Evolutionary conservation across 1,140 invertebrate species (phyloP), one percentile per base, ranked within the genome.

Genomic region (Pogonus chalceus): DNA sequence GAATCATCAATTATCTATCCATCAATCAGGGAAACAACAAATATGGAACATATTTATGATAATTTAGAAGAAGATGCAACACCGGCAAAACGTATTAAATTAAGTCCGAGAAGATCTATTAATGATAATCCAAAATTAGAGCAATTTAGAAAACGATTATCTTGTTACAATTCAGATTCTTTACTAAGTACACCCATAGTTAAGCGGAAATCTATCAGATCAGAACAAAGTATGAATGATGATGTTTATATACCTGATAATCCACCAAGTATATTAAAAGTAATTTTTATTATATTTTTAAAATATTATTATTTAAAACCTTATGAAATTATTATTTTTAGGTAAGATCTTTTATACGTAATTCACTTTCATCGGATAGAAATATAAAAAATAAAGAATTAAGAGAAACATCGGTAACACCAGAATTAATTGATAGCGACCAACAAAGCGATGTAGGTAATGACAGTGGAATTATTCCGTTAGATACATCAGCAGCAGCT

Each of bases 201-300:
- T 10, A 62, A 58, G 58, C 52, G 64, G 10, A 65, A 63, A 39
- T 53, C 24, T 37, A 43, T 54, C 10, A 55, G 43, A 49, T 48
- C 43, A 35, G 18, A 7, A 12, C 18, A 21, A 48, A n/a, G 31
- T 37, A 2, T 20, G 1, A 24, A 22, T 20, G 16, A 18, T 49
- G 35, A 60, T 4, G 2, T 35, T 46, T 2, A 51, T 9, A 20
- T 47, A n/a, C n/a, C n/a, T 49, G 37, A 21, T 24, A 64, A 60
- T 2, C 67, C 65, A 2, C 62, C 65, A 20, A 68, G 67, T 55
- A 69, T 69, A 26, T 49, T 69, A 24, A 69, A 69, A 54, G 58
- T 60, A 47, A 23, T 23, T 12, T 14, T 20, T 20, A n/a, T 14
- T 37, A 9, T 23, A 2, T n/a, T 1, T n/a, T 2, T 1, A n/a